A percentile compares a stretch with the other conserved stretches of the same genome.
These are phyloP conservation scores for Capromys pilorides DNA, from an alignment of 2,797 vertebrate genomes.

Conservation along the genomic window DNA sequence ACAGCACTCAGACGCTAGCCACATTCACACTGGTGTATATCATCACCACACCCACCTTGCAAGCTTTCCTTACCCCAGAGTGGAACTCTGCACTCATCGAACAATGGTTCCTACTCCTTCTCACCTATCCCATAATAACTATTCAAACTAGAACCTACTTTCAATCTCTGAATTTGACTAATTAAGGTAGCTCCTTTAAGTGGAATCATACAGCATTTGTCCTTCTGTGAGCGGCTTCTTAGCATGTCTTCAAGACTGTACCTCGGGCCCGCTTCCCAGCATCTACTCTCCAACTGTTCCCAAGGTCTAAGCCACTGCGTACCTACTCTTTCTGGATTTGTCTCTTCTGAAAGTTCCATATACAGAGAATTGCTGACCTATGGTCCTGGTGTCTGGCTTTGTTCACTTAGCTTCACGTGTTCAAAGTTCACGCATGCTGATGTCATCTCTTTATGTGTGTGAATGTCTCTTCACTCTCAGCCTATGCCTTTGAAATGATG, in stretches of 20 bases:
- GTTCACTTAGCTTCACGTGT: neutral
- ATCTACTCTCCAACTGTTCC: too few relatives aligned
- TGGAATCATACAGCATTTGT: neutral
- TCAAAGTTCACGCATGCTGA: neutral
- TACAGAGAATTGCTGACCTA: neutral
- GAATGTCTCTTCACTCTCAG: neutral
- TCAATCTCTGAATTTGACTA: neutral
- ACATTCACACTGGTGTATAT: neutral
- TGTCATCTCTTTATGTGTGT: neutral
- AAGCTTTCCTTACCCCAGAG: neutral
- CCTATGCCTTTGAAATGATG: neutral
- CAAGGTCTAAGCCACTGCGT: neutral
- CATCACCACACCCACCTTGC: neutral
- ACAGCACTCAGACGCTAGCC: neutral
- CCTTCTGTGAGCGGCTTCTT: neutral
- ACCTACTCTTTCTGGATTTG: neutral
- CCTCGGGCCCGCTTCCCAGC: too few relatives aligned
- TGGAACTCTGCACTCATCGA: neutral
- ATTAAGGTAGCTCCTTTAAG: neutral
- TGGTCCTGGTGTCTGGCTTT: neutral
- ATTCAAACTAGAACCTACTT: neutral
- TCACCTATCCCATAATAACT: neutral
- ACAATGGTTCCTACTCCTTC: neutral
- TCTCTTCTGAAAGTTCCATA: neutral
- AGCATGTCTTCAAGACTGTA: neutral